phyloP scores from a whole-genome alignment of 2,888 invertebrate genomes.

The Tetheella fluctuosa region DNA sequence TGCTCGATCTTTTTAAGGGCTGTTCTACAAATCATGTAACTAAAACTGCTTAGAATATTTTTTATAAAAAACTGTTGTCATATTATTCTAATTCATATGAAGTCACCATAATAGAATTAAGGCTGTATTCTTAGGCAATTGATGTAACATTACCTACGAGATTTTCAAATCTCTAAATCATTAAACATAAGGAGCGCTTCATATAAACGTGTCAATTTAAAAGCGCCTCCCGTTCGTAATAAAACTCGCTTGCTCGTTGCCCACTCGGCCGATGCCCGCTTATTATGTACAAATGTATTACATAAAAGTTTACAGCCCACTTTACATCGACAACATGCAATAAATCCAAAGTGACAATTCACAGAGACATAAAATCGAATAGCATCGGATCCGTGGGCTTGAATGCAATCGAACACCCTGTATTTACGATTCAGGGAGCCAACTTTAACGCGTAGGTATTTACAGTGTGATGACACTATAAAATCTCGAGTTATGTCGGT shows the following conservation, averaged over 20 bases:
- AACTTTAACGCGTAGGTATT: constrained; percentile 67
- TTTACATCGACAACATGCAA: constrained; percentile 59
- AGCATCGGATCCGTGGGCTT: constrained; percentile 72
- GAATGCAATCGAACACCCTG: constrained; percentile 59
- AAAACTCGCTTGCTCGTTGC: neutral
- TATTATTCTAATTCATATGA: no score
- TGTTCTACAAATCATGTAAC: neutral
- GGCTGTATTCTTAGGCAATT: no score
- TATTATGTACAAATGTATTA: constrained; percentile 12
- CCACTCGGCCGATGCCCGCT: neutral
- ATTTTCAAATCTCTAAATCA: no score
- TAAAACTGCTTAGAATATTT: no score
- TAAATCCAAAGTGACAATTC: constrained; percentile 73
- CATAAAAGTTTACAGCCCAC: constrained; percentile 51
- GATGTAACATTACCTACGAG: no score
- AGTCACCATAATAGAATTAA: no score
- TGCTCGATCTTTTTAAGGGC: constrained; percentile 14
- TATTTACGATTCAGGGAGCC: constrained; percentile 73
- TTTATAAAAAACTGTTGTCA: no score
- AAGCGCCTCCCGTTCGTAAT: constrained; percentile 2
- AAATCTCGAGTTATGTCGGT: constrained; percentile 72
- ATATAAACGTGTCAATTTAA: neutral
- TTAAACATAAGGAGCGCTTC: neutral
- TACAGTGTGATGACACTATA: constrained; percentile 69
- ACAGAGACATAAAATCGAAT: constrained; percentile 70